A percentile compares a stretch with the other conserved stretches of the same genome.
Evolutionary conservation across 1,140 invertebrate species (phyloP).

Genomic region (Nebria ingens): DNA sequence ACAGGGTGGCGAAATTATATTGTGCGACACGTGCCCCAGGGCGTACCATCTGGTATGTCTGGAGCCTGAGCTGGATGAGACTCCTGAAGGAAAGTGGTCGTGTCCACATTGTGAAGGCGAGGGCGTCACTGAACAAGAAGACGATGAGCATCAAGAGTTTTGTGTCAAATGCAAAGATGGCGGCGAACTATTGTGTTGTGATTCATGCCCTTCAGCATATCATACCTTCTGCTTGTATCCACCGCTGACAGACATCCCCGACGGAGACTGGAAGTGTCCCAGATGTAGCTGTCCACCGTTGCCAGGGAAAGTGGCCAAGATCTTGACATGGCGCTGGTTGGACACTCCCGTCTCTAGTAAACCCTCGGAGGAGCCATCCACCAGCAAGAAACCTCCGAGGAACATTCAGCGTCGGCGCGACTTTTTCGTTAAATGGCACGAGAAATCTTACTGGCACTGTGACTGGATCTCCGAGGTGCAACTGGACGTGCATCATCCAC

Average conservation of each 20-base stretch:
- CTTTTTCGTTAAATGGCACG: slow-evolving; percentile 97
- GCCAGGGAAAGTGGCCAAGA: slow-evolving; percentile 83
- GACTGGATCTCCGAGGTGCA: slow-evolving; percentile 90
- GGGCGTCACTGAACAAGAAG: slow-evolving; percentile 67
- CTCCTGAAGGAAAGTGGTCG: slow-evolving; percentile 98
- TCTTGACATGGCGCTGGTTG: slow-evolving; percentile 92
- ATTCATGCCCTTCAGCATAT: slow-evolving; percentile 94
- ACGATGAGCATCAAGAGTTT: slow-evolving; percentile 94
- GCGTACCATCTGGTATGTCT: slow-evolving; percentile 98
- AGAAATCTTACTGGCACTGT: slow-evolving; percentile 97
- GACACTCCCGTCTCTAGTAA: too few species aligned
- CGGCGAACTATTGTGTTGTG: slow-evolving; percentile 94
- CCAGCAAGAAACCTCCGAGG: too few species aligned
- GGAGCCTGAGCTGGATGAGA: slow-evolving; percentile 95
- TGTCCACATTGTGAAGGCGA: slow-evolving; percentile 96
- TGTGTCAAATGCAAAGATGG: slow-evolving; percentile 96
- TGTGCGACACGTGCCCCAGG: slow-evolving; percentile 97
- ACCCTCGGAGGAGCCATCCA: too few species aligned
- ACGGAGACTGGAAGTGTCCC: slow-evolving; percentile 97
- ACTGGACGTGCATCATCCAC: slow-evolving; percentile 93
- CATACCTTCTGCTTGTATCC: slow-evolving; percentile 97
- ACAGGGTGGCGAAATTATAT: slow-evolving; percentile 98
- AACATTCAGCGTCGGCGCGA: slow-evolving; percentile 76
- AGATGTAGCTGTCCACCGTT: slow-evolving; percentile 82
- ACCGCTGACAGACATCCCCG: slow-evolving; percentile 84